Evolutionary conservation across 2,888 invertebrate species (phyloP).

Genomic region (Dexiosoma caninum): DNA sequence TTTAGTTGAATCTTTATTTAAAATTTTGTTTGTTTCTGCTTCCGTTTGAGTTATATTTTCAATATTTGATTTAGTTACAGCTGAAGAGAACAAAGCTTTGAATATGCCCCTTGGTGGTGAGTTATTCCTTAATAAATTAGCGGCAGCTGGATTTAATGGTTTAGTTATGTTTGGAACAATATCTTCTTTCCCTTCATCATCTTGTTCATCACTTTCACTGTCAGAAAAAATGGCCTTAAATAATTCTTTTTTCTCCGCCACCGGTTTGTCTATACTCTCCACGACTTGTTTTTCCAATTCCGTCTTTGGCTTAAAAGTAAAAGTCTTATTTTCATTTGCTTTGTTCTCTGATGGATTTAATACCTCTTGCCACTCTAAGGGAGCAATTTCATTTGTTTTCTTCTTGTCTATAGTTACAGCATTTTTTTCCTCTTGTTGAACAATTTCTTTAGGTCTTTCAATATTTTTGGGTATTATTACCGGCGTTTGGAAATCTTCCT

Average conservation of each 20-base stretch:
- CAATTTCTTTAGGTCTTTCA: conserved; percentile 63
- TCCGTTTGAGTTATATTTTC: not conserved
- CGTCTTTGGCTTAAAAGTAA: conserved; percentile 70
- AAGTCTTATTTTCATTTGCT: conserved; percentile 26
- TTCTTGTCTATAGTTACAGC: not conserved
- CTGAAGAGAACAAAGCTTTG: conserved; percentile 70
- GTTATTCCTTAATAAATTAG: conserved; percentile 81
- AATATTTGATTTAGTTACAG: not conserved
- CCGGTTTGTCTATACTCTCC: conserved; percentile 73
- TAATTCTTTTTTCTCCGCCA: conserved; percentile 84
- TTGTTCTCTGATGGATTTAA: conserved; percentile 23
- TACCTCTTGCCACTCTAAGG: conserved; percentile 56
- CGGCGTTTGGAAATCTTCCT: conserved; percentile 79
- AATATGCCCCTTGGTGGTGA: conserved; percentile 87
- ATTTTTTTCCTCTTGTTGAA: conserved; percentile 11
- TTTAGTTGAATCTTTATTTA: not conserved
- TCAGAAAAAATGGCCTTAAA: conserved; percentile 94
- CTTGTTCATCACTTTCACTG: conserved; percentile 83
- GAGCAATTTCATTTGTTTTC: not conserved
- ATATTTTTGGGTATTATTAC: conserved; percentile 74
- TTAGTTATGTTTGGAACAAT: conserved; percentile 50
- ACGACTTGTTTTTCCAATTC: conserved; percentile 73
- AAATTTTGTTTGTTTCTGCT: not conserved
- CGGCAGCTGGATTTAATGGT: conserved; percentile 74
- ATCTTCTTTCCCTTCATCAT: conserved; percentile 72